phyloP scores from a whole-genome alignment of 2,888 invertebrate genomes.

The Hyles lineata region DNA sequence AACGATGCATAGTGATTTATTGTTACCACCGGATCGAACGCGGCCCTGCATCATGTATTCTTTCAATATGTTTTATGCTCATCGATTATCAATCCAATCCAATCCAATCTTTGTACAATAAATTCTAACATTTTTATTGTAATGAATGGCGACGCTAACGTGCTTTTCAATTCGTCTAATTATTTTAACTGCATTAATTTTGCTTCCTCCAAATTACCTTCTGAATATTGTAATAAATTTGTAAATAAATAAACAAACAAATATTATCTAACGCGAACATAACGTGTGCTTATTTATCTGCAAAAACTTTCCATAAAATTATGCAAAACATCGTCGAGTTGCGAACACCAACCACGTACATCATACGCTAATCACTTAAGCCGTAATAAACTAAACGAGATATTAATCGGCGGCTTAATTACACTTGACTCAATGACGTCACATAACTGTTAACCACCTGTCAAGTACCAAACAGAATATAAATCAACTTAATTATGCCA shows the following conservation, averaged over 20 bases:
- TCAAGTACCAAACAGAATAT: conserved; percentile 37
- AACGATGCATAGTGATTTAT: too few relatives aligned
- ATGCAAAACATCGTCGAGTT: conserved; percentile 10
- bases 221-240: background rate
- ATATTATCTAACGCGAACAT: background rate
- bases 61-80: too few relatives aligned
- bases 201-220: background rate
- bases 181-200: background rate
- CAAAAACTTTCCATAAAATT: conserved; percentile 5
- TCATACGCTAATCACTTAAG: conserved; percentile 17
- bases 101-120: too few relatives aligned
- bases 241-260: background rate
- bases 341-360: background rate
- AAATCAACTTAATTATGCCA: conserved; percentile 49
- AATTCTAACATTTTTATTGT: too few relatives aligned
- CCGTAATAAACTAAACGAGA: conserved; percentile 23
- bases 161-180: too few relatives aligned
- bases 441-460: conserved; percentile 28
- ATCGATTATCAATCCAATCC: too few relatives aligned
- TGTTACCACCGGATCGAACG: too few relatives aligned
- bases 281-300: background rate
- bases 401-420: conserved; percentile 26
- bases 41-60: too few relatives aligned
- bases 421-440: conserved; percentile 22
- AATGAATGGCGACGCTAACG: too few relatives aligned